Base-by-base conservation (phyloP, 1,140 invertebrate genomes). In the Neodiprion fabricii region DNA sequence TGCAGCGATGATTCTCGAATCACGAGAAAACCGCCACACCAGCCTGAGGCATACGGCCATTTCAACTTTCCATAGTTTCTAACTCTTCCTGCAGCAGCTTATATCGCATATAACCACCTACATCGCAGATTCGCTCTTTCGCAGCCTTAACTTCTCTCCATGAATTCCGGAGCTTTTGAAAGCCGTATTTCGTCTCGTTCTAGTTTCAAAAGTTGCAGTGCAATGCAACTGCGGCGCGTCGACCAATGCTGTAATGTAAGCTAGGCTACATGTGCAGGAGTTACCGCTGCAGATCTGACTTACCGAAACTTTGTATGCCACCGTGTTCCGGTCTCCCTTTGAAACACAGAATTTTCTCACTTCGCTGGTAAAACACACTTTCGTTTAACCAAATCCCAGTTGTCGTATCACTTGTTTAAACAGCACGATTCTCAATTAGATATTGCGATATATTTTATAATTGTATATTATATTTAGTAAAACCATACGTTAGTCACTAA, bases 121-220 rank as follows among this genome's bases (percentile, higher is more conserved):
- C 28, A 40, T 40, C 28, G 28, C 28, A 40, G 5, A 40, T 40
- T 40, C 28, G 28, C 28, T 40, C 28, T 40, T 40, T 40, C 28
- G 28, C 28, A 40, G 28, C 28, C 28, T 40, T 40, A 40, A 40
- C 28, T 40, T 40, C 28, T 40, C 28, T 40, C 28, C 28, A 40
- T 40, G 28, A 61, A 61, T 61, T 61, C n/a, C 53, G 53, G 9
- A 61, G 53, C 53, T 61, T 61, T 61, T 61, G 11, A 61, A 61
- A 61, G 53, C n/a, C 11, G 53, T 61, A 61, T 61, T 61, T 61
- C 53, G 53, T 61, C n/a, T 61, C 53, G 53, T 61, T 61, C 53
- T 9, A 61, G 53, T 61, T 61, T 61, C 53, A 11, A 61, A 61
- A 61, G 53, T 7, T 61, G 53, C 53, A 61, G 11, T 14, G n/a